These are phyloP conservation scores for Tipula lateralis DNA, from an alignment of 2,888 invertebrate species.

Conservation along the genomic window DNA sequence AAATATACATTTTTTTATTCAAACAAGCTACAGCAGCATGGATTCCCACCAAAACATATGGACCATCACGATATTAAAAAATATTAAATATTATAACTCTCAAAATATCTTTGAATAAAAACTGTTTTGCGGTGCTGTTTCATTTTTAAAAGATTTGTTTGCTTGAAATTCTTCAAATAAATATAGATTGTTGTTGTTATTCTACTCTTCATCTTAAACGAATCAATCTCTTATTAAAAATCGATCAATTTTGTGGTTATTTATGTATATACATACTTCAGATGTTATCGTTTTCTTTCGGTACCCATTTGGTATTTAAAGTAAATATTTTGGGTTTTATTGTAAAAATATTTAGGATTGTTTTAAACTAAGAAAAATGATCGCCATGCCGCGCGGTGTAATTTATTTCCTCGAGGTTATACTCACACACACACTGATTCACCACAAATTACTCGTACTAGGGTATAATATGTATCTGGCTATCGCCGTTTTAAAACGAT, in stretches of 20 bases:
- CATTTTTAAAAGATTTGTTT: neutral
- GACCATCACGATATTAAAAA: neutral
- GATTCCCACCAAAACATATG: neutral
- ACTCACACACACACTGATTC: neutral
- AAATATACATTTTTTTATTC: no score
- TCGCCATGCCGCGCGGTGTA: neutral
- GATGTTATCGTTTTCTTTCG: neutral
- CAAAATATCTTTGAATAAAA: neutral
- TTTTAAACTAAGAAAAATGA: neutral
- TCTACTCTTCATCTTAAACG: slow-evolving; percentile 4
- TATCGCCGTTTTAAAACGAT: neutral
- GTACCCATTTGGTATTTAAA: slow-evolving; percentile 9
- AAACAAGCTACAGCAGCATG: no score
- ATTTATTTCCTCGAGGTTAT: neutral
- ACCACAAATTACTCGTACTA: neutral
- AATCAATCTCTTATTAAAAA: slow-evolving; percentile 19
- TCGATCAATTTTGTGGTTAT: slow-evolving; percentile 9
- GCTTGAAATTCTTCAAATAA: neutral
- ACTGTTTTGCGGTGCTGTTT: slow-evolving; percentile 2
- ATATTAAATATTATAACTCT: neutral
- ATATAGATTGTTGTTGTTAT: neutral
- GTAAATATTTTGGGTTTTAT: slow-evolving; percentile 24
- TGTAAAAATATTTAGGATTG: slow-evolving; percentile 15
- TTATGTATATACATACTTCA: neutral
- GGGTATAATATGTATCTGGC: neutral